Percentiles rank a stretch among this genome's conserved stretches.
Evolutionary conservation across 1,140 invertebrate species (phyloP).

Genomic region (Rhopalosiphum maidis): DNA sequence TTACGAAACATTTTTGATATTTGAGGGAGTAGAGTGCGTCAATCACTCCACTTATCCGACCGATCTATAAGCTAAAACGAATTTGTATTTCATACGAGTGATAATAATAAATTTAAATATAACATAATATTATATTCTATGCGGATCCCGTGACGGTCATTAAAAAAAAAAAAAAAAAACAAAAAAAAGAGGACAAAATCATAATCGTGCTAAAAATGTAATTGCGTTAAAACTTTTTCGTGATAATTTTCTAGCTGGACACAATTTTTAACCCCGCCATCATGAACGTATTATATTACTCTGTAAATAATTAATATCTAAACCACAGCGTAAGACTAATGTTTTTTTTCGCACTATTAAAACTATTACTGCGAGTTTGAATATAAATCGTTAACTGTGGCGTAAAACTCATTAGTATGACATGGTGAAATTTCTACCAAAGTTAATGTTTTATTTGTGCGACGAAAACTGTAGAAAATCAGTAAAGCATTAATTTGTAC

Average conservation of each 20-base stretch:
- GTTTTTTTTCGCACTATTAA: background rate
- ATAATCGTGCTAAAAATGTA: background rate
- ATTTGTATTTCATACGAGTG: background rate
- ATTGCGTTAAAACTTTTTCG: slow-evolving; percentile 6
- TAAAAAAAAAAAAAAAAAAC: no score
- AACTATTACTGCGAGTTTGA: background rate
- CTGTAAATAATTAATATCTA: slow-evolving; percentile 12
- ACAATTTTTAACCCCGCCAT: background rate
- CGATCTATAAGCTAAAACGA: background rate
- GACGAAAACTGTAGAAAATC: background rate
- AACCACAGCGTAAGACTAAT: background rate
- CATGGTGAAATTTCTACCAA: background rate
- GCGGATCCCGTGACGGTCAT: background rate
- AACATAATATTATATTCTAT: background rate
- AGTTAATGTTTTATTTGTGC: background rate
- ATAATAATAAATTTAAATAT: background rate
- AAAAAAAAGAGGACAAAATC: background rate
- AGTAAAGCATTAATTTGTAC: background rate
- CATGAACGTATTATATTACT: background rate
- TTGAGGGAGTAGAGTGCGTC: background rate
- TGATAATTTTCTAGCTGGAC: background rate
- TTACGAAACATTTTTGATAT: background rate
- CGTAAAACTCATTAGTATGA: slow-evolving; percentile 15
- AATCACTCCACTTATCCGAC: background rate
- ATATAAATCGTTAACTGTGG: background rate